Evolutionary conservation across 37 sponge, comb jelly and placozoan species (phyloP).

Genomic region (Dysidea cf. avara): DNA sequence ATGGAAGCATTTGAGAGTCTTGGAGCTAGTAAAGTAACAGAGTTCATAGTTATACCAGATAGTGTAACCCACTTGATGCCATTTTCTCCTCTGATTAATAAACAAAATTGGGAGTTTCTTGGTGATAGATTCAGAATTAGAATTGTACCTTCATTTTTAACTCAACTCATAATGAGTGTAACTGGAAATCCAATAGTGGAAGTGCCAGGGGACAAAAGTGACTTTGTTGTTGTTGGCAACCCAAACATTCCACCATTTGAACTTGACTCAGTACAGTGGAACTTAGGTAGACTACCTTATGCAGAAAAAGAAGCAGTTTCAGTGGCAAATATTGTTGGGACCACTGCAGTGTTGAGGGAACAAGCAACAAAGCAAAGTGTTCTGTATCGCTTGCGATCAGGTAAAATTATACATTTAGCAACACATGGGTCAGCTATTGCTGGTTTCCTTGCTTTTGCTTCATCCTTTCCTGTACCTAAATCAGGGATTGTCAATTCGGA

Average conservation of each 20-base stretch:
- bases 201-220: conserved; percentile 36
- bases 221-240: conserved; percentile 66
- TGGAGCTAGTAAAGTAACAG: too few relatives aligned
- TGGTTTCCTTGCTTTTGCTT: conserved; percentile 69
- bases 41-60: conserved; percentile 66
- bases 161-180: conserved; percentile 44
- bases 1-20: too few relatives aligned
- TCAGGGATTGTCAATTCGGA: too few relatives aligned
- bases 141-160: conserved; percentile 50
- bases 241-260: conserved; percentile 57
- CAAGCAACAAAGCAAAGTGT: conserved; percentile 42
- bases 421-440: too few relatives aligned
- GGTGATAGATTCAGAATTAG: conserved; percentile 38
- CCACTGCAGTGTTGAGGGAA: too few relatives aligned
- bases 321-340: too few relatives aligned
- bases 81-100: too few relatives aligned
- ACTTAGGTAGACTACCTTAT: too few relatives aligned
- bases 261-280: conserved; percentile 26
- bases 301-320: too few relatives aligned
- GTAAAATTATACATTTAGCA: conserved; percentile 68
- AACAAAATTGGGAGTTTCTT: too few relatives aligned
- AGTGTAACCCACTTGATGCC: conserved; percentile 58
- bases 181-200: conserved; percentile 12
- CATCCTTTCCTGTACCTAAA: too few relatives aligned
- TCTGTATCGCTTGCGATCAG: conserved; percentile 15